Base-by-base conservation (phyloP, 2,888 invertebrate species). In the Geotrupes spiniger region DNA sequence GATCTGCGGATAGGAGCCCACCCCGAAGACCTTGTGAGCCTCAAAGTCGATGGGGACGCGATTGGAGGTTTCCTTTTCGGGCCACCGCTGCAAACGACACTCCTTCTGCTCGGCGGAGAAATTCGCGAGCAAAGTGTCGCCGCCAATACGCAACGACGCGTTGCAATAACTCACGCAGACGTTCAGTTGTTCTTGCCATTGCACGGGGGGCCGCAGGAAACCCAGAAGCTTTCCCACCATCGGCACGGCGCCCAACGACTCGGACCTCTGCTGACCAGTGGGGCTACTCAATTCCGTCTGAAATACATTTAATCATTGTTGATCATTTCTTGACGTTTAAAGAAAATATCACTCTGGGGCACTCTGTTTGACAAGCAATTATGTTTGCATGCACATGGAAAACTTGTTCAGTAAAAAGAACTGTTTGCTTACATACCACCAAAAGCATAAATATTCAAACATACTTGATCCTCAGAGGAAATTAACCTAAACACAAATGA, bases 131-230 rank as follows among this genome's bases (percentile, higher is more conserved):
- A 75, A 68, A 82, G 87, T 50, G 39, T 69, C 70, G 10, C 74
- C 67, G 0, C 80, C 81, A 10, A 86, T 72, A 17, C 74, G 75
- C 15, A 91, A 72, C 0, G 85, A 80, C 1, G 89, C 84, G 50
- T 84, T 83, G 4, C 89, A 84, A 62, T 87, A 85, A 50, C 87
- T 89, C 2, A 87, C 87, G 64, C 91, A 91, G 12, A 90, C 80
- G 58, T 87, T 85, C 40, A 91, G 72, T 47, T 82, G 78, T 62
- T 90, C 89, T 36, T 84, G 83, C 88, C 89, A 89, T 56, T 79
- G 78, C 31, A 78, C 78, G 0, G 91, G 87, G 5, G 92, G 87
- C 54, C 91, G 83, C 6, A 95, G 78, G 74, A 87, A 94, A 0
- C 95, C 95, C 10, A 84, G 73, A 2, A 93, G 74, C 12, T 89